These are phyloP conservation scores for Bacillus rossius DNA, from an alignment of 1,140 invertebrate genomes.

Conservation along the genomic window DNA sequence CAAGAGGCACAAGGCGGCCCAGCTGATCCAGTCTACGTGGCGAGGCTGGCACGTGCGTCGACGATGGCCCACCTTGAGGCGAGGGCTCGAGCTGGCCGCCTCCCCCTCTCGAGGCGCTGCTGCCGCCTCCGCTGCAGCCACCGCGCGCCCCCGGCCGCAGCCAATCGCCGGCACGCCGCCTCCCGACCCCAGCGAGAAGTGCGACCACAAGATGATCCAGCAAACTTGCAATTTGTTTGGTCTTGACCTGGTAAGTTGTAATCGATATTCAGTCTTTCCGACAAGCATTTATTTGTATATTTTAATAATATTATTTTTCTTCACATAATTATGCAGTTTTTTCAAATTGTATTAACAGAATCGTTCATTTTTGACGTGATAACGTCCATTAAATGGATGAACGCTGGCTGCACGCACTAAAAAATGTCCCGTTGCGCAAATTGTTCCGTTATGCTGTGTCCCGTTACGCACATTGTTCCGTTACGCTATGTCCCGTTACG, in stretches of 20 bases:
- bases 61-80: slow-evolving; percentile 58
- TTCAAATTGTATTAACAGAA: too few species aligned
- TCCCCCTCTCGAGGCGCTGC: slow-evolving; percentile 37
- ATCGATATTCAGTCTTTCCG: too few species aligned
- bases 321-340: too few species aligned
- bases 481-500: too few species aligned
- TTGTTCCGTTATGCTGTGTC: too few species aligned
- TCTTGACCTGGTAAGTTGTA: slow-evolving; percentile 67
- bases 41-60: slow-evolving; percentile 68
- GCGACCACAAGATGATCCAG: slow-evolving; percentile 79
- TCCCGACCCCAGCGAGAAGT: slow-evolving; percentile 67
- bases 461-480: too few species aligned
- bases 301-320: too few species aligned
- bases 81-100: slow-evolving; percentile 25
- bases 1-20: slow-evolving; percentile 68
- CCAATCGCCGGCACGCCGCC: slow-evolving; percentile 83
- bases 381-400: too few species aligned
- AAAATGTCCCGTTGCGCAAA: too few species aligned
- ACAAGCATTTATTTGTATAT: too few species aligned
- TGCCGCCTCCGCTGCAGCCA: slow-evolving; percentile 40
- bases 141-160: slow-evolving; percentile 65
- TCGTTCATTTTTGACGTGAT: too few species aligned
- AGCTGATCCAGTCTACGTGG: slow-evolving; percentile 73
- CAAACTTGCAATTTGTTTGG: slow-evolving; percentile 87
- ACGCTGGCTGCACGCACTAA: too few species aligned